Evolutionary conservation across 2,113 vertebrate genomes (phyloP), one percentile per base, ranked within the genome.

Genomic region (Myodes glareolus): DNA sequence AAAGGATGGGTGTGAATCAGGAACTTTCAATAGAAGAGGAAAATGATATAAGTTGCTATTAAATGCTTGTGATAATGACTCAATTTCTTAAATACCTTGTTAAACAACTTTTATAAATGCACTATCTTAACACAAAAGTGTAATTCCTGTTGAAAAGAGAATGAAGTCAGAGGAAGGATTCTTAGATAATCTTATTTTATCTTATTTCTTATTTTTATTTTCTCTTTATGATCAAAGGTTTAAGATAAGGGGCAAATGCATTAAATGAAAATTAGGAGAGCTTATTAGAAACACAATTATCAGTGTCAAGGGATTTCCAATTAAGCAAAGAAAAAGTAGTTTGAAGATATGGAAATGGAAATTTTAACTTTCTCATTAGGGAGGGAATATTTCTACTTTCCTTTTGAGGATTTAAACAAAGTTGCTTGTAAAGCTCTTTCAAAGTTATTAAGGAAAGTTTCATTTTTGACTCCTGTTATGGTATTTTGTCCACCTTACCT

Each of bases 201-300:
- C 29, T 61, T 85, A 12, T 63, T 75, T 50, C 33, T 61, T 88
- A 12, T 68, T 75, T 94, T 96, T 94, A 77, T 90, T 77, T 96
- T 90, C 70, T 88, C 4, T 91, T 95, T 96, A 76, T 94, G 91
- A 81, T 73, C 90, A 96, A 33, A 58, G 17, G 7, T 8, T 97
- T 81, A 92, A 92, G 50, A 90, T 80, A 84, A 94, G 52, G 73
- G 33, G 1, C 36, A 93, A 81, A 90, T 72, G n/a, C 27, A 76
- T 88, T 93, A 94, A 85, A 61, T 92, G n/a, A 92, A 95, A 96
- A 86, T 97, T 93, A 92, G 76, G 50, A 93, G n/a, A 67, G 11
- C 68, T 94, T 94, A 92, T 92, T 93, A 94, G 45, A 94, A 85
- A 92, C 10, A 87, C 33, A 73, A 67, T 75, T 90, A 80, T 94